A percentile compares a stretch with the other conserved stretches of the same genome.
Evolutionary conservation across 2,113 vertebrate genomes (phyloP).

Genomic region (Synodontis membranacea): DNA sequence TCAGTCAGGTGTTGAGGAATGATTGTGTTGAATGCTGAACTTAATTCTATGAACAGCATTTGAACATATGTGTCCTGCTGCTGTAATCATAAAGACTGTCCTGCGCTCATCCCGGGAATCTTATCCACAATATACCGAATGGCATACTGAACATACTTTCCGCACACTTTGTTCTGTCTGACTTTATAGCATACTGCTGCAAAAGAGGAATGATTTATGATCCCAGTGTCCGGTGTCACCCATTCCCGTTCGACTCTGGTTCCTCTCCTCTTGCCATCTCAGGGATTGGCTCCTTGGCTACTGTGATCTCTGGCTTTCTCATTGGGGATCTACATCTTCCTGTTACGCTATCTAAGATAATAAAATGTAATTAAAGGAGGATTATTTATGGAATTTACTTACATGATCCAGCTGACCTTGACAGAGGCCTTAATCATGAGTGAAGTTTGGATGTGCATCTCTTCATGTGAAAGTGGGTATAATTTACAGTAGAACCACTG

Average conservation of each 20-base stretch:
- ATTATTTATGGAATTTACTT: background rate
- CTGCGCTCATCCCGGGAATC: background rate
- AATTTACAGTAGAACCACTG: background rate
- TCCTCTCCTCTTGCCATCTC: background rate
- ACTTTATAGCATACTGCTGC: background rate
- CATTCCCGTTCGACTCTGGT: background rate
- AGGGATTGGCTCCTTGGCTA: background rate
- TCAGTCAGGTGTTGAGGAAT: too few relatives aligned
- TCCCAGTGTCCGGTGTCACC: background rate
- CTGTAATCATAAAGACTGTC: background rate
- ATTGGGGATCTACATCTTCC: background rate
- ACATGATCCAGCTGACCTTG: background rate
- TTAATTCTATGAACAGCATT: too few relatives aligned
- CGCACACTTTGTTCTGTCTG: background rate
- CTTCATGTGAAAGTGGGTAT: background rate
- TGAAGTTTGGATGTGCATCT: background rate
- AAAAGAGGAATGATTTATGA: background rate
- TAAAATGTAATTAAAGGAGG: slow-evolving; percentile 11
- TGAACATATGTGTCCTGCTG: too few relatives aligned
- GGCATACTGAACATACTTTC: background rate
- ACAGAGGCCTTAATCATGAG: background rate
- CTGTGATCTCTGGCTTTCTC: slow-evolving; percentile 7
- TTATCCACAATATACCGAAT: background rate
- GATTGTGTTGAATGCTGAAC: too few relatives aligned
- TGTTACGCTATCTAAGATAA: slow-evolving; percentile 3